phyloP scores from a whole-genome alignment of 2,888 invertebrate genomes.

The Yponomeuta sedellus region DNA sequence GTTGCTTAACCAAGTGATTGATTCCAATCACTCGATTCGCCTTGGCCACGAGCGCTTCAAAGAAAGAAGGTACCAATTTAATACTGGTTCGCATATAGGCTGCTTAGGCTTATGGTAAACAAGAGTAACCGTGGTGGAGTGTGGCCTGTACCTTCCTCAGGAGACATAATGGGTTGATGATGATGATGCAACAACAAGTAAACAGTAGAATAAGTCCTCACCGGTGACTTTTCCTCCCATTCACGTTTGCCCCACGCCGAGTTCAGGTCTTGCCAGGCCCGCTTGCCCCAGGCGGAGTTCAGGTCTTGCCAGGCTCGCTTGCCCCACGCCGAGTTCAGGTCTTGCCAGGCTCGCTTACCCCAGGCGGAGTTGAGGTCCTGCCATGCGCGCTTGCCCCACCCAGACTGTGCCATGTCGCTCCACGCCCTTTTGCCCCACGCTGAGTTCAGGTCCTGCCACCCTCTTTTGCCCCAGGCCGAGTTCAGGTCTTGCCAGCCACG shows the following conservation, averaged over 20 bases:
- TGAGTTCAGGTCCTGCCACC: slow-evolving; percentile 71
- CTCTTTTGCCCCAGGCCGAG: slow-evolving; percentile 76
- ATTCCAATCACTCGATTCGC: no score
- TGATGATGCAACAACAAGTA: not conserved
- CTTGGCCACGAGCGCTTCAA: no score
- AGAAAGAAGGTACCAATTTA: no score
- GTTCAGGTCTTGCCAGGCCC: slow-evolving; percentile 70
- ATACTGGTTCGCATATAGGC: no score
- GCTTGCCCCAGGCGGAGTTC: slow-evolving; percentile 77
- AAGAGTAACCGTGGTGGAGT: no score
- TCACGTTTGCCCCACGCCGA: slow-evolving; percentile 71
- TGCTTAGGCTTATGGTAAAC: no score
- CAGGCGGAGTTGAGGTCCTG: slow-evolving; percentile 60
- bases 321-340: slow-evolving; percentile 72
- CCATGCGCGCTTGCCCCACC: slow-evolving; percentile 79
- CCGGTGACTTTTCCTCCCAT: slow-evolving; percentile 74
- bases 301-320: slow-evolving; percentile 79
- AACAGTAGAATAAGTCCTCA: slow-evolving; percentile 30
- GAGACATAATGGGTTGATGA: no score
- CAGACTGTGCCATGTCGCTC: slow-evolving; percentile 52
- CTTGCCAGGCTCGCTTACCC: slow-evolving; percentile 79
- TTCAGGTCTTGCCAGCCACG: slow-evolving; percentile 72
- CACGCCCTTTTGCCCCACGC: slow-evolving; percentile 78
- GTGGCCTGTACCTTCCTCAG: no score
- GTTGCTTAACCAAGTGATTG: no score